Evolutionary conservation across 2,888 invertebrate genomes (phyloP).

Genomic region (Eupithecia dodoneata): DNA sequence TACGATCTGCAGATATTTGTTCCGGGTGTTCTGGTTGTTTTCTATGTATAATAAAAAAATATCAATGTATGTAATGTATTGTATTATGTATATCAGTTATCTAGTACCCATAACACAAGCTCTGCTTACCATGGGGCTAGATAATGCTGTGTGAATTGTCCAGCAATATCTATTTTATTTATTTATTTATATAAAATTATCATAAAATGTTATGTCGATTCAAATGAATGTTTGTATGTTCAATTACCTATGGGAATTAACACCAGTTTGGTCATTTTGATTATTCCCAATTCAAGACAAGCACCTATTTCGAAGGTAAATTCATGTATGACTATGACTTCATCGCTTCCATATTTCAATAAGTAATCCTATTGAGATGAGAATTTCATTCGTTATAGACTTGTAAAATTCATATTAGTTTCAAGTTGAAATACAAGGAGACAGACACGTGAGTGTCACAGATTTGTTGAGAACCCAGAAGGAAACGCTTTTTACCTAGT

Average conservation of each 20-base stretch:
- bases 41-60: too few species aligned
- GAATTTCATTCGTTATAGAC: neutral
- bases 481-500: neutral
- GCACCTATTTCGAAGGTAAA: neutral
- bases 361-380: neutral
- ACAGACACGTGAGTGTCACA: neutral
- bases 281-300: neutral
- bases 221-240: too few species aligned
- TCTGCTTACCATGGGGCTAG: too few species aligned
- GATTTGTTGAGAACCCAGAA: neutral
- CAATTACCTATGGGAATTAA: neutral
- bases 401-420: neutral
- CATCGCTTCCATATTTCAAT: neutral
- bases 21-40: too few species aligned
- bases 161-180: too few species aligned
- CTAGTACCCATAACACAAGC: too few species aligned
- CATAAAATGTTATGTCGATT: too few species aligned
- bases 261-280: neutral
- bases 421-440: neutral
- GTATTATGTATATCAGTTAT: too few species aligned
- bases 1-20: too few species aligned
- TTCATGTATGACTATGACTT: slow-evolving; percentile 2
- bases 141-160: too few species aligned
- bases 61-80: too few species aligned
- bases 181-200: too few species aligned